phyloP scores from a whole-genome alignment of 2,113 vertebrate species.

The Hylia prasina region DNA sequence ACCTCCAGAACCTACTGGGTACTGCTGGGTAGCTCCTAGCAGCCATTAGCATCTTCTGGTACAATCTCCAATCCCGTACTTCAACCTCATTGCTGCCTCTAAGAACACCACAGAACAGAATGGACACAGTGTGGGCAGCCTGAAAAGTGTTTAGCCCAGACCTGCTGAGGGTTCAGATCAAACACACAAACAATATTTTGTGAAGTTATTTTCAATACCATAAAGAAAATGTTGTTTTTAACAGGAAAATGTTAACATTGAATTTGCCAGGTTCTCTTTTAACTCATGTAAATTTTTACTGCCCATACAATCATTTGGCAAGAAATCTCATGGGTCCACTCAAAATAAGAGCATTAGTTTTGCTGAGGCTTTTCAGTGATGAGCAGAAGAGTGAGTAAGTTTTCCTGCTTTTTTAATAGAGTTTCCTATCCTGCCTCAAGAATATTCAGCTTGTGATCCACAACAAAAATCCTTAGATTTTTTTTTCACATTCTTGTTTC shows the following conservation, averaged over 20 bases:
- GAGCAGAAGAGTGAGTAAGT: neutral
- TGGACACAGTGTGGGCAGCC: neutral
- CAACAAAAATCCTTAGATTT: neutral
- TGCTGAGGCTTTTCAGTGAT: neutral
- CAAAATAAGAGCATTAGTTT: neutral
- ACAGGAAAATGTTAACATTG: neutral
- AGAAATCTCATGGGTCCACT: neutral
- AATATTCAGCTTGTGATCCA: neutral
- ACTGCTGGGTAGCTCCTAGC: neutral
- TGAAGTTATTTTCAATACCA: neutral
- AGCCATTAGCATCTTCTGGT: neutral
- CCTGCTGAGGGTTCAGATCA: neutral
- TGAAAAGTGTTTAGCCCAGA: neutral
- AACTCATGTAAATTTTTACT: neutral
- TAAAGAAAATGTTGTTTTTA: neutral
- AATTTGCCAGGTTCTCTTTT: neutral
- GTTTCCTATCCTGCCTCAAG: neutral
- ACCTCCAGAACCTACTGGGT: neutral
- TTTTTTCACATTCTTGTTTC: neutral
- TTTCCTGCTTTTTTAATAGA: neutral
- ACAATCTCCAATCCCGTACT: neutral
- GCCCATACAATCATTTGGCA: neutral
- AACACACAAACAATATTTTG: neutral
- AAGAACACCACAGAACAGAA: neutral
- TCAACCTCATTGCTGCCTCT: neutral